Percentiles rank a stretch among this genome's conserved stretches.
Evolutionary conservation across 1,140 invertebrate species (phyloP).

Genomic region (Aphelenchoides avenae): DNA sequence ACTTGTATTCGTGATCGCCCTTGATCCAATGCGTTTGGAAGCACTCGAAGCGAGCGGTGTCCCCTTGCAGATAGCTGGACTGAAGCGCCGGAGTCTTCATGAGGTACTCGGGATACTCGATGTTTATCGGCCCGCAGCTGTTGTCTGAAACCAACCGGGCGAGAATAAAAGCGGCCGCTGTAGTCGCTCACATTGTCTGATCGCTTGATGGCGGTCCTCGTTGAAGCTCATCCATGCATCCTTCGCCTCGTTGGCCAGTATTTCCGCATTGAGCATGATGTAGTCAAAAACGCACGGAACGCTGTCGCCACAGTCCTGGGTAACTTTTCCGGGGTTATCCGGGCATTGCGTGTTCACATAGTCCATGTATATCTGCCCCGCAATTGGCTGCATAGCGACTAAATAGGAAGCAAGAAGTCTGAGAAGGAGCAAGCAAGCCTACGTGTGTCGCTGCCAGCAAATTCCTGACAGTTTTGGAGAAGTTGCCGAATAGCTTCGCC

Average conservation of each 20-base stretch:
- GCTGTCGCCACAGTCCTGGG: constrained; percentile 54
- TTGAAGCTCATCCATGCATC: constrained; percentile 50
- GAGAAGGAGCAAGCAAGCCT: not conserved
- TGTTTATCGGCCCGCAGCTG: constrained; percentile 59
- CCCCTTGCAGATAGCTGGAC: constrained; percentile 54
- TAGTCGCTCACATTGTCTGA: constrained; percentile 47
- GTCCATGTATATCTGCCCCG: constrained; percentile 41
- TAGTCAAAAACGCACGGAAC: constrained; percentile 55
- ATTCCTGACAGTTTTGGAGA: constrained; percentile 34
- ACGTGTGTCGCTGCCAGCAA: constrained; percentile 35
- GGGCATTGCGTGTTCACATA: constrained; percentile 51
- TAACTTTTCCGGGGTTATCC: constrained; percentile 53
- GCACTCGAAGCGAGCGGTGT: constrained; percentile 57
- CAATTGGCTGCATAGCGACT: constrained; percentile 53
- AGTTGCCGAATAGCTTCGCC: constrained; percentile 34
- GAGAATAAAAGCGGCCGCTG: not conserved
- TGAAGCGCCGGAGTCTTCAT: constrained; percentile 53
- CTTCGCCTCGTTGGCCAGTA: constrained; percentile 49
- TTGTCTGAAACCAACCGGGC: constrained; percentile 46
- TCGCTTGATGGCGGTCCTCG: constrained; percentile 43
- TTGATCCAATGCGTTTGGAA: constrained; percentile 59
- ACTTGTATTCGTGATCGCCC: constrained; percentile 58
- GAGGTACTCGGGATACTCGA: constrained; percentile 58
- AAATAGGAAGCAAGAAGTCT: constrained; percentile 15
- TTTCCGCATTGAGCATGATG: constrained; percentile 52